phyloP scores from a whole-genome alignment of 2,888 invertebrate species.

The Philhelius pedissequus region DNA sequence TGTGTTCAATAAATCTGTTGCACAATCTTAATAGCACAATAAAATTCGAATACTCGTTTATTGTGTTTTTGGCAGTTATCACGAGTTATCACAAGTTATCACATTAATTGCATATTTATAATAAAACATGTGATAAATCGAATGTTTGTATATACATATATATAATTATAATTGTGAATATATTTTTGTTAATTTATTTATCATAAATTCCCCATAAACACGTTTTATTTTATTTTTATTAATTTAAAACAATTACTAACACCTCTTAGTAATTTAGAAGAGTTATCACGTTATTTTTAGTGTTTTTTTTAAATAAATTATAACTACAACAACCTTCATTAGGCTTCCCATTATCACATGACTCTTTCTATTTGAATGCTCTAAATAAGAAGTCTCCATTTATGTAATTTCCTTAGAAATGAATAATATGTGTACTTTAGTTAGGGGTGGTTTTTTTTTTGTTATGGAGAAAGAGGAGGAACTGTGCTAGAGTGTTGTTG shows the following conservation, averaged over 20 bases:
- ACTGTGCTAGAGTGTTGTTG: background rate
- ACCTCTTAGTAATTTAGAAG: background rate
- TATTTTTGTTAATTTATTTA: background rate
- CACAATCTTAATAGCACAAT: background rate
- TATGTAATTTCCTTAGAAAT: constrained; percentile 9
- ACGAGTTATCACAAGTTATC: background rate
- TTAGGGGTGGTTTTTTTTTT: background rate
- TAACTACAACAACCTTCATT: background rate
- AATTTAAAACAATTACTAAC: background rate
- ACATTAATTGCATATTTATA: constrained; percentile 8
- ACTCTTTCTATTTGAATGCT: background rate
- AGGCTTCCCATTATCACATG: constrained; percentile 17
- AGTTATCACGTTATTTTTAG: constrained; percentile 33
- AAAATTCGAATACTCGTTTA: constrained; percentile 1
- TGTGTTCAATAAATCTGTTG: background rate
- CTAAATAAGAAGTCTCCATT: background rate
- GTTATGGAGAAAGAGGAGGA: background rate
- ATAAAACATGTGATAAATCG: constrained; percentile 2
- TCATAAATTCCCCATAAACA: constrained; percentile 32
- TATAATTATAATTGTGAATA: background rate
- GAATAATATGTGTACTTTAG: constrained; percentile 2
- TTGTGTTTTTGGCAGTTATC: background rate
- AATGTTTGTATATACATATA: background rate
- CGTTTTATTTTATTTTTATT: too few species aligned
- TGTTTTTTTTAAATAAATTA: background rate